A percentile compares a stretch with the other conserved stretches of the same genome.
These are phyloP conservation scores for Takifugu rubripes DNA, from an alignment of 2,797 vertebrate genomes.

Conservation along the genomic window DNA sequence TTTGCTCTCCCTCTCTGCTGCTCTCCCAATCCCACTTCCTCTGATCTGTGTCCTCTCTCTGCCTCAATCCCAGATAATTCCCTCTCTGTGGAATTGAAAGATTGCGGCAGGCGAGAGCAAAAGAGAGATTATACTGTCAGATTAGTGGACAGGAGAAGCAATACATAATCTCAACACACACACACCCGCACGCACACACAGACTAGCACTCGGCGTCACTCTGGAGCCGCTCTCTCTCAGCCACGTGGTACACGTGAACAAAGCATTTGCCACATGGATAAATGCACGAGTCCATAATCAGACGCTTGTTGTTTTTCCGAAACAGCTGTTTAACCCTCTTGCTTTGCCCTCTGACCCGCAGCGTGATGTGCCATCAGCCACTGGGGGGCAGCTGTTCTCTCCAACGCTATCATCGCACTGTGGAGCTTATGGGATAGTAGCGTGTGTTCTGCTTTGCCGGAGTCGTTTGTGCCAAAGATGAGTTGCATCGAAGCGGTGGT, in stretches of 20 bases:
- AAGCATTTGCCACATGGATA: conserved; percentile 59
- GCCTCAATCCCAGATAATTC: conserved; percentile 78
- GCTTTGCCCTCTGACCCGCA: conserved; percentile 58
- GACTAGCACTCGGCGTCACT: conserved; percentile 11
- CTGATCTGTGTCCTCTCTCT: conserved; percentile 70
- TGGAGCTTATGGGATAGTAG: conserved; percentile 73
- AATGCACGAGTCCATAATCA: conserved; percentile 48
- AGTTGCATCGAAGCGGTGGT: conserved; percentile 46
- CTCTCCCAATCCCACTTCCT: conserved; percentile 58
- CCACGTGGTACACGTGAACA: conserved; percentile 57
- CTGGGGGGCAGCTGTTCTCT: conserved; percentile 73
- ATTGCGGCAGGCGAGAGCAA: conserved; percentile 74
- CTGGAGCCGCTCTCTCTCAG: conserved; percentile 22
- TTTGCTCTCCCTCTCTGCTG: conserved; percentile 28
- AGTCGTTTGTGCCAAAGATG: conserved; percentile 65
- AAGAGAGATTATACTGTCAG: conserved; percentile 79
- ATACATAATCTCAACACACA: conserved; percentile 71
- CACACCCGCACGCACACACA: conserved; percentile 24
- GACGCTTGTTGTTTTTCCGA: conserved; percentile 57
- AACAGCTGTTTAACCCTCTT: conserved; percentile 60
- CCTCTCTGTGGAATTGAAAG: conserved; percentile 78
- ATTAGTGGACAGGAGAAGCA: conserved; percentile 76
- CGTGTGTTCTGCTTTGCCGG: conserved; percentile 51
- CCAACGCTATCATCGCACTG: conserved; percentile 40
- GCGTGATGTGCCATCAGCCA: conserved; percentile 71